These are phyloP conservation scores for Drosophila subpulchrella DNA, from an alignment of 1,140 invertebrate species.

Conservation along the genomic window DNA sequence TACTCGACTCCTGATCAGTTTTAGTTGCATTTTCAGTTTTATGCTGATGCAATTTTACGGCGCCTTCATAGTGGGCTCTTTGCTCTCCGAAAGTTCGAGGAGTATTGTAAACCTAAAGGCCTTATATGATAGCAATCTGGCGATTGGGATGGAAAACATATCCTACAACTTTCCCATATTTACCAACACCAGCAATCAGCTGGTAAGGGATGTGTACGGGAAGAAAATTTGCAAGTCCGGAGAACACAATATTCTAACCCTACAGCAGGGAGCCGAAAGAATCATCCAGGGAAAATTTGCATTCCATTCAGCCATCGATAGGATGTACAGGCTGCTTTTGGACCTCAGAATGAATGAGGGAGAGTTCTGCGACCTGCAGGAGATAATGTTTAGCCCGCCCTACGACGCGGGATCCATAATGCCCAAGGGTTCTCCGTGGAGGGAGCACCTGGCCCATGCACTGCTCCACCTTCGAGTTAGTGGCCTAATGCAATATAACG, in stretches of 20 bases:
- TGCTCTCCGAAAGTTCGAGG: slow-evolving; percentile 86
- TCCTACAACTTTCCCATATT: slow-evolving; percentile 85
- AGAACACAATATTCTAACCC: slow-evolving; percentile 49
- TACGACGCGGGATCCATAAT: slow-evolving; percentile 40
- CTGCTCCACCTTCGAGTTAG: slow-evolving; percentile 51
- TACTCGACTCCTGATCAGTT: slow-evolving; percentile 83
- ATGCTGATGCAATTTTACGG: slow-evolving; percentile 88
- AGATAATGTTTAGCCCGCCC: slow-evolving; percentile 56
- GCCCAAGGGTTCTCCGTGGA: slow-evolving; percentile 64
- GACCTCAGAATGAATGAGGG: slow-evolving; percentile 51
- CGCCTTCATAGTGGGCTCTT: slow-evolving; percentile 87
- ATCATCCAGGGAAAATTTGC: slow-evolving; percentile 66
- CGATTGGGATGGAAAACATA: slow-evolving; percentile 86
- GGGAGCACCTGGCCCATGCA: slow-evolving; percentile 56
- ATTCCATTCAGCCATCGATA: slow-evolving; percentile 68
- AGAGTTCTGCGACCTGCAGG: slow-evolving; percentile 73
- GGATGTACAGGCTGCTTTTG: slow-evolving; percentile 58
- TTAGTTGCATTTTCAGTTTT: slow-evolving; percentile 86
- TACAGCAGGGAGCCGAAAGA: slow-evolving; percentile 59
- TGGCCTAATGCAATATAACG: slow-evolving; percentile 62
- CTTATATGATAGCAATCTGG: slow-evolving; percentile 85
- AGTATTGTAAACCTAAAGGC: slow-evolving; percentile 86
- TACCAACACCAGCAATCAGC: slow-evolving; percentile 49
- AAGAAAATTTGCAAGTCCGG: slow-evolving; percentile 50
- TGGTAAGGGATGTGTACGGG: slow-evolving; percentile 54